These are phyloP conservation scores for Drosophila azteca DNA, from an alignment of 1,140 invertebrate species.

Conservation along the genomic window DNA sequence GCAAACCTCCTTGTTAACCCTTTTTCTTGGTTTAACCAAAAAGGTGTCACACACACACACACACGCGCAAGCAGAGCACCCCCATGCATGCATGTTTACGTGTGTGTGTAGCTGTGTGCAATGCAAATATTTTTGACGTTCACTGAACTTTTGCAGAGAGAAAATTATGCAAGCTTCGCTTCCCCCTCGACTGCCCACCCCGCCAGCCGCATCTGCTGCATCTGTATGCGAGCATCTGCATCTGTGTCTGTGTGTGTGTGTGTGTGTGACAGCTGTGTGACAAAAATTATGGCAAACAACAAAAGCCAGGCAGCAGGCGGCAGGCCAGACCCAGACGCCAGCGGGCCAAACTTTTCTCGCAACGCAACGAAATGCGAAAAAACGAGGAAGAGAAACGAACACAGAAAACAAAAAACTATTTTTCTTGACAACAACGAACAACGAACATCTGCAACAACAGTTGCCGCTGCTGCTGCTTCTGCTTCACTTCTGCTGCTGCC, in stretches of 20 bases:
- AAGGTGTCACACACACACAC: slow-evolving; percentile 44
- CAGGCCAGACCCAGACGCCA: slow-evolving; percentile 21
- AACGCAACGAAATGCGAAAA: slow-evolving; percentile 46
- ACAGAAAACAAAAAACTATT: slow-evolving; percentile 27
- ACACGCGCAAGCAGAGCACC: slow-evolving; percentile 1
- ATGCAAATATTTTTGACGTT: slow-evolving; percentile 83
- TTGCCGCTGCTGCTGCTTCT: slow-evolving; percentile 12
- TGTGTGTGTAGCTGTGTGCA: slow-evolving; percentile 20
- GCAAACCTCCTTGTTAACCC: slow-evolving; percentile 24
- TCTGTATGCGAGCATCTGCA: slow-evolving; percentile 21
- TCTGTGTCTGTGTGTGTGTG: slow-evolving; percentile 20
- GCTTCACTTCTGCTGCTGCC: background rate
- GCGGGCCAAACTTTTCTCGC: slow-evolving; percentile 62
- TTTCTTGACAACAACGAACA: slow-evolving; percentile 72
- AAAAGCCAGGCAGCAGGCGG: slow-evolving; percentile 53
- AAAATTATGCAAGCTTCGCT: slow-evolving; percentile 76
- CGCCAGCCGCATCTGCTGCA: slow-evolving; percentile 19
- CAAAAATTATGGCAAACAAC: slow-evolving; percentile 79
- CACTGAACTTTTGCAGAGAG: slow-evolving; percentile 77
- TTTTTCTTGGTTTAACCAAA: slow-evolving; percentile 21
- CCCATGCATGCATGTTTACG: slow-evolving; percentile 8
- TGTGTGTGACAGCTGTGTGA: slow-evolving; percentile 78
- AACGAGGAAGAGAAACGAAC: slow-evolving; percentile 9
- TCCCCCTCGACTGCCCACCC: no score
- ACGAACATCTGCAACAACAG: slow-evolving; percentile 72